phyloP scores from a whole-genome alignment of 1,140 invertebrate genomes.

The Potamilus streckersoni region DNA sequence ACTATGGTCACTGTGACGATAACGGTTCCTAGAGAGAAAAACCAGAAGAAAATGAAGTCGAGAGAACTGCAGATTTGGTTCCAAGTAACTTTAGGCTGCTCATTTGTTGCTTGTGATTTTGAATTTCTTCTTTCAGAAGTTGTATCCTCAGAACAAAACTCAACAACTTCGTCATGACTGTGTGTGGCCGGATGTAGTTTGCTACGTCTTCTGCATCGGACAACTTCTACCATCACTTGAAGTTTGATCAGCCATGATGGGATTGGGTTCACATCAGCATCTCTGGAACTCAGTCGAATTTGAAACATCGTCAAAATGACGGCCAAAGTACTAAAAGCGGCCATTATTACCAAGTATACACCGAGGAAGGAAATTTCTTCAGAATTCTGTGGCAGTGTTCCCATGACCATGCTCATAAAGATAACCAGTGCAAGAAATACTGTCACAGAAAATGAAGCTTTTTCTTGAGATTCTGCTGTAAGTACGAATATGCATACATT shows the following conservation, averaged over 20 bases:
- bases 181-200: too few relatives aligned
- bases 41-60: too few relatives aligned
- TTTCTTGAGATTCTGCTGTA: constrained; percentile 17
- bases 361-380: constrained; percentile 13
- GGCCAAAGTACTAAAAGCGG: constrained; percentile 21
- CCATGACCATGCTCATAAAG: constrained; percentile 16
- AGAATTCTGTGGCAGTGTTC: constrained; percentile 18
- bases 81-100: too few relatives aligned
- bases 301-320: constrained; percentile 18
- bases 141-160: too few relatives aligned
- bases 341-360: constrained; percentile 22
- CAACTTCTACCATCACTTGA: too few relatives aligned
- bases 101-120: too few relatives aligned
- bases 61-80: too few relatives aligned
- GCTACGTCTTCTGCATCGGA: too few relatives aligned
- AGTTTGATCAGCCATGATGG: background rate
- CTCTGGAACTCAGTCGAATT: constrained; percentile 13
- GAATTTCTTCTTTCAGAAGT: too few relatives aligned
- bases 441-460: constrained; percentile 19
- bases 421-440: constrained; percentile 24
- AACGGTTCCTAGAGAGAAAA: too few relatives aligned
- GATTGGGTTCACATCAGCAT: constrained; percentile 5
- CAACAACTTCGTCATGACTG: too few relatives aligned
- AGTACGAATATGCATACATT: constrained; percentile 22
- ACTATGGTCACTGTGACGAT: too few relatives aligned